Conservation (phyloP, 2,888 invertebrate genomes). For the Kryphioiulus occultus region DNA sequence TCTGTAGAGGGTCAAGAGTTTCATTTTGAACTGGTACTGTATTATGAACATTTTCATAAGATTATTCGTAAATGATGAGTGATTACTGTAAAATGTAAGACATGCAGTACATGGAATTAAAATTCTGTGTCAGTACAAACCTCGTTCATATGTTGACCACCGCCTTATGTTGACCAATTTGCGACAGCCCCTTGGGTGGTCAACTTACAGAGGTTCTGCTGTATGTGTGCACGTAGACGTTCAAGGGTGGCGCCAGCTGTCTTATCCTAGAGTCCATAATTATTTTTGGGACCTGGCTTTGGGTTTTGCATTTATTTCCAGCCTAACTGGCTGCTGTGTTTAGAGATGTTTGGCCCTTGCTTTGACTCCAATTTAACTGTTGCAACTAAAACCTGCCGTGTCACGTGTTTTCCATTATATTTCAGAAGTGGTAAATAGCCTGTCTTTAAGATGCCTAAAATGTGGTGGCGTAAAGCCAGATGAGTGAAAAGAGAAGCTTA, state of each 20-base stretch:
- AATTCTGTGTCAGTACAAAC: too few species aligned
- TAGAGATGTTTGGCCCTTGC: not conserved
- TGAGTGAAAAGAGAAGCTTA: not conserved
- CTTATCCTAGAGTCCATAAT: not conserved
- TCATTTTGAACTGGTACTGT: too few species aligned
- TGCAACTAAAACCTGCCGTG: not conserved
- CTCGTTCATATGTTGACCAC: too few species aligned
- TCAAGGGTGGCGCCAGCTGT: not conserved
- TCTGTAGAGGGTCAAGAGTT: too few species aligned
- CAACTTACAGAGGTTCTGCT: too few species aligned
- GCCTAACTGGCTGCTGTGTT: not conserved
- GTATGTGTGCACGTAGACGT: not conserved
- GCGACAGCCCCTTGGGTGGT: too few species aligned
- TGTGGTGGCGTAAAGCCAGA: slow-evolving; percentile 14
- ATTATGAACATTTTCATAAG: too few species aligned
- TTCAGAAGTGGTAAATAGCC: not conserved
- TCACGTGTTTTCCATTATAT: not conserved
- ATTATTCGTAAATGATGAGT: too few species aligned
- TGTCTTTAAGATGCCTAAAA: not conserved
- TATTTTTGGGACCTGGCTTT: not conserved
- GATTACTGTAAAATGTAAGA: too few species aligned
- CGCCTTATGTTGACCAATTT: too few species aligned
- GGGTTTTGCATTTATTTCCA: not conserved
- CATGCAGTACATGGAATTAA: too few species aligned
- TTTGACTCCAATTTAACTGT: not conserved